These are phyloP conservation scores for Bothrops jararaca DNA, from an alignment of 2,113 vertebrate genomes.

Conservation along the genomic window DNA sequence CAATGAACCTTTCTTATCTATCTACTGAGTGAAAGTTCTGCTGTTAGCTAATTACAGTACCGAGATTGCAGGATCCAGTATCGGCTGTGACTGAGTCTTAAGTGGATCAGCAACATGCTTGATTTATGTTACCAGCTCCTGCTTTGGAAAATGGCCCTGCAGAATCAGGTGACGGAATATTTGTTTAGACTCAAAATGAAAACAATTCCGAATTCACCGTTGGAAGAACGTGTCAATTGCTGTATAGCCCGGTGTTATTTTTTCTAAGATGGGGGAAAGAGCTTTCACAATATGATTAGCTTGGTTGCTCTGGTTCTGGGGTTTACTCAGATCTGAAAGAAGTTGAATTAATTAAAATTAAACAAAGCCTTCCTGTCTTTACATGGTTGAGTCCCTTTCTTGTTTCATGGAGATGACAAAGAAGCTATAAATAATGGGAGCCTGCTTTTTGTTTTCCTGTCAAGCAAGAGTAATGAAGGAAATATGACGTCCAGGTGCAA, in stretches of 20 bases:
- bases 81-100: neutral
- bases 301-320: constrained; percentile 35
- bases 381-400: constrained; percentile 23
- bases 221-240: constrained; percentile 29
- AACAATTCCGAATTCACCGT: constrained; percentile 11
- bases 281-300: constrained; percentile 60
- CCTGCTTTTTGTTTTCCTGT: constrained; percentile 31
- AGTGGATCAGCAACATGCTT: neutral
- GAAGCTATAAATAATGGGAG: constrained; percentile 41
- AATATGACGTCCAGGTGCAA: constrained; percentile 49
- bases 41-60: neutral
- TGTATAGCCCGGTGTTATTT: neutral
- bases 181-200: neutral
- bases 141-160: neutral
- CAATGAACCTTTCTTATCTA: neutral
- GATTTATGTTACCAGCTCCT: neutral
- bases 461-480: constrained; percentile 33
- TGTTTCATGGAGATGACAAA: constrained; percentile 33
- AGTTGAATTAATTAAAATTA: constrained; percentile 64
- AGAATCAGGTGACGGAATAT: neutral
- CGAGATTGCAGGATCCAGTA: neutral
- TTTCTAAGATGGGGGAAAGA: constrained; percentile 39
- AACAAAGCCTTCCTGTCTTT: constrained; percentile 44
- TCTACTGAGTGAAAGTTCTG: neutral
- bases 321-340: constrained; percentile 68